Percentiles rank a stretch among this genome's conserved stretches.
Conservation (phyloP, 1,140 invertebrate genomes). For the Apis mellifera region Amel_HAv3.1 CM009944.2:4588001-4588500, state of each 20-base stretch:
- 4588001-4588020: slow-evolving; percentile 13
- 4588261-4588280: neutral
- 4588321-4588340: neutral
- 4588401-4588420: neutral
- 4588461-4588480: neutral
- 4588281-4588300: too few relatives aligned
- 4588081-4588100: neutral
- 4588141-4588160: neutral
- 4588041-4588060: neutral
- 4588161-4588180: neutral
- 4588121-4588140: neutral
- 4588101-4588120: neutral
- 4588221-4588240: neutral
- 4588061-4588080: neutral
- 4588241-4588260: neutral
- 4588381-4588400: neutral
- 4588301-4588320: neutral
- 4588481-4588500: too few relatives aligned
- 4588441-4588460: neutral
- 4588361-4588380: neutral
- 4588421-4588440: slow-evolving; percentile 8
- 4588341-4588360: slow-evolving; percentile 6
- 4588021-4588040: slow-evolving; percentile 5
- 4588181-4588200: too few relatives aligned
- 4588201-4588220: neutral